Evolutionary conservation across 2,113 vertebrate genomes (phyloP), one percentile per base, ranked within the genome.

Genomic region (Prinia subflava): DNA sequence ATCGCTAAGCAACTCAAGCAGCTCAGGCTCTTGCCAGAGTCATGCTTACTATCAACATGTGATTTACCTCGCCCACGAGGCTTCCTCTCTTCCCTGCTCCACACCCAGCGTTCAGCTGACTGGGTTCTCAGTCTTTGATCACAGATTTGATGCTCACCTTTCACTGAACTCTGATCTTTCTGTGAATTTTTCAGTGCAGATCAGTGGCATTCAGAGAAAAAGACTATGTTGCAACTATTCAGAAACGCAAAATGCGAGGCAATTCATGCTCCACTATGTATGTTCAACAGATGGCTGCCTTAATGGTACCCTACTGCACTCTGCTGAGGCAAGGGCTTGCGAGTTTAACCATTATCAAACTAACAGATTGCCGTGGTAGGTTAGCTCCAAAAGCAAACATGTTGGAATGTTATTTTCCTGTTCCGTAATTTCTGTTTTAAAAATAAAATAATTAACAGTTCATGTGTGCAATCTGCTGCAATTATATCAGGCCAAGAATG

Each of bases 401-500:
- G 79, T 11, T 89, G 33, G 79, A 76, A 89, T 78, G 70, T 94
- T 87, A 90, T 95, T 89, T 96, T 94, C 78, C 94, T 68, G 83
- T 77, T 95, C 75, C 0, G 1, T 84, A 94, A 92, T 91, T 93
- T 96, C 89, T 94, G 89, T 89, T 95, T 94, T 81, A 90, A 96
- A 95, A 95, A 95, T 95, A 95, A 97, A 96, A 95, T 95, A 92
- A 97, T 94, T 97, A 96, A 96, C 87, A 95, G 93, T 93, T 95
- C 94, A 94, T 90, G 93, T 85, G 79, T 67, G 63, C 95, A 96
- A 95, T 95, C 94, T 97, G 94, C 68, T 93, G 79, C 84, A 95
- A 90, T 85, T 94, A 80, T 63, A 86, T 77, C 67, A 59, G 93
- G 94, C 95, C 96, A 97, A 95, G 82, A 95, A 91, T 20, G 67